Conservation (phyloP, 2,888 invertebrate genomes). For the Ryuthela nishihirai region DNA sequence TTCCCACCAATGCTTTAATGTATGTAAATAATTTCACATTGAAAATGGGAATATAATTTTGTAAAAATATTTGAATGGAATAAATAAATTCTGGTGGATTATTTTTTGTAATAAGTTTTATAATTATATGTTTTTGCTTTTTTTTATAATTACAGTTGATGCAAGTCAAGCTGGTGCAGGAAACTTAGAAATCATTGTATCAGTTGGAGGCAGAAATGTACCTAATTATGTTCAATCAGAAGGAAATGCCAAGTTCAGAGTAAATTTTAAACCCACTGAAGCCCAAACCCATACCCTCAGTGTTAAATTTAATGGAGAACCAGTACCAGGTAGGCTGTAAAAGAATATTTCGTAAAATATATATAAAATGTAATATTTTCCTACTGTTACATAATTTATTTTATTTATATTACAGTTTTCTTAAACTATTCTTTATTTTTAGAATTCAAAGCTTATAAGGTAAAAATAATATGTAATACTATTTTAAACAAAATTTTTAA, state of each 20-base stretch:
- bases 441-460: background rate
- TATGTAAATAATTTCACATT: background rate
- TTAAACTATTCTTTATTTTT: background rate
- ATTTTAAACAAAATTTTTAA: background rate
- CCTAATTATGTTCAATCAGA: conserved; percentile 97
- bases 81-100: background rate
- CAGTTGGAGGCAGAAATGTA: conserved; percentile 92
- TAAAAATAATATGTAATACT: background rate
- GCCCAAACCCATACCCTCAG: conserved; percentile 86
- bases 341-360: too few species aligned
- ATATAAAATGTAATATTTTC: too few species aligned
- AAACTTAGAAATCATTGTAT: conserved; percentile 95
- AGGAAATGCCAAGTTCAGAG: conserved; percentile 89
- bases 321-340: conserved; percentile 83
- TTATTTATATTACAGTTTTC: background rate
- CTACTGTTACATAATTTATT: too few species aligned
- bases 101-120: background rate
- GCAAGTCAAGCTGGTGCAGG: conserved; percentile 75
- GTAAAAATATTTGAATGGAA: background rate
- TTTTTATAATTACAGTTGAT: conserved; percentile 52
- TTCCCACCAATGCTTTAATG: background rate
- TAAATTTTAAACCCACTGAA: conserved; percentile 89
- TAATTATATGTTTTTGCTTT: background rate
- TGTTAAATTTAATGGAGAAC: conserved; percentile 91
- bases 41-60: background rate